Evolutionary conservation across 2,888 invertebrate species (phyloP).

Genomic region (Phyllotreta cruciferae): DNA sequence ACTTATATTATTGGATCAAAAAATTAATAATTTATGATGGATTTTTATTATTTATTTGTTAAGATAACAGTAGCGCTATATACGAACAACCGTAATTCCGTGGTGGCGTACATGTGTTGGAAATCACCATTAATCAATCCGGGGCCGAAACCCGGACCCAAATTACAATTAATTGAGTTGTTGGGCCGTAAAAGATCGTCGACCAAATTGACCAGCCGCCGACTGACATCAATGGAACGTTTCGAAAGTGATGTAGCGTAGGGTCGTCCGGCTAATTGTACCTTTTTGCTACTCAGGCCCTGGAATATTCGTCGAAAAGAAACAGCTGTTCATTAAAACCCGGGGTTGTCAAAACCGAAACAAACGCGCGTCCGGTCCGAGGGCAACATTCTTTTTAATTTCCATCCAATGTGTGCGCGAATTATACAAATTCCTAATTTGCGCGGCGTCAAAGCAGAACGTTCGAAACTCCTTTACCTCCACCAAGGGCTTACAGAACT

Average conservation of each 20-base stretch:
- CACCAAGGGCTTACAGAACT: background rate
- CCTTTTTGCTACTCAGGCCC: background rate
- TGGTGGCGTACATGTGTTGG: constrained; percentile 10
- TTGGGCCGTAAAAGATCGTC: constrained; percentile 26
- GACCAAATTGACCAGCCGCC: constrained; percentile 24
- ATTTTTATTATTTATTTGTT: no score
- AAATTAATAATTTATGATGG: no score
- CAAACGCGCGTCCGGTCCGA: no score
- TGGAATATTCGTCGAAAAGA: no score
- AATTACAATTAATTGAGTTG: constrained; percentile 30
- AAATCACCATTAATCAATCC: constrained; percentile 26
- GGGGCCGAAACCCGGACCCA: constrained; percentile 4
- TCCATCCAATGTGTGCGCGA: no score
- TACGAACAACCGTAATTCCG: background rate
- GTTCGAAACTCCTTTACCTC: constrained; percentile 9
- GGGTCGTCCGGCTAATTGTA: constrained; percentile 2
- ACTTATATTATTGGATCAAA: no score
- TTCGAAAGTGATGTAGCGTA: background rate
- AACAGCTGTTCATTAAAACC: no score
- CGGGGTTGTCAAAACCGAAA: no score
- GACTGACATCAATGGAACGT: constrained; percentile 22
- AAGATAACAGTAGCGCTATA: background rate
- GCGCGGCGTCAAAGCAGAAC: background rate
- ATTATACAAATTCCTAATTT: background rate
- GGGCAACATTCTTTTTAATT: no score